Conservation (phyloP, 2,797 vertebrate genomes). For the Esox masquinongy region DNA sequence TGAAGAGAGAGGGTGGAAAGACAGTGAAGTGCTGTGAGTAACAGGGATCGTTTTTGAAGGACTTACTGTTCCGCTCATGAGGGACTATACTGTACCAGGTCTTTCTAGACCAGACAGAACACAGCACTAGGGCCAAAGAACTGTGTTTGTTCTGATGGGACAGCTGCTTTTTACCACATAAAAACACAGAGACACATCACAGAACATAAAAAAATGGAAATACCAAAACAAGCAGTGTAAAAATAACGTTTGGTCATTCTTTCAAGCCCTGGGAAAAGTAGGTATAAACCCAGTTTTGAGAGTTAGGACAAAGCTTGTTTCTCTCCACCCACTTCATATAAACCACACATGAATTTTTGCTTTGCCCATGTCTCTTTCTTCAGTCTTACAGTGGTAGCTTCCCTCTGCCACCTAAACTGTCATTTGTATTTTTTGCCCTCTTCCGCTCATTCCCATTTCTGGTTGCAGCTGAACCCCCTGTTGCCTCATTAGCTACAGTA, state of each 20-base stretch:
- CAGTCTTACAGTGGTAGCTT: not conserved
- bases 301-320: not conserved
- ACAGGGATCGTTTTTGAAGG: not conserved
- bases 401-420: not conserved
- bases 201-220: conserved; percentile 1
- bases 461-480: conserved; percentile 45
- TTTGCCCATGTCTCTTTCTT: not conserved
- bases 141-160: not conserved
- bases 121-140: not conserved
- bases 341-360: not conserved
- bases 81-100: not conserved
- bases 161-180: not conserved
- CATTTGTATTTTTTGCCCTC: not conserved
- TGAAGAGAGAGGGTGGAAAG: conserved; percentile 16
- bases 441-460: not conserved
- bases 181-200: conserved; percentile 7
- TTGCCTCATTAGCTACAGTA: conserved; percentile 55
- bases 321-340: not conserved
- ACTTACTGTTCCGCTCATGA: not conserved
- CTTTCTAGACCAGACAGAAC: conserved; percentile 1
- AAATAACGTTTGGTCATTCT: conserved; percentile 1
- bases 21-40: not conserved
- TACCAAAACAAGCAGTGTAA: conserved; percentile 3
- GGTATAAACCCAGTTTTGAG: not conserved
- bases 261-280: not conserved